Conservation (phyloP, 1,140 invertebrate species). For the Coptotermes formosanus region DNA sequence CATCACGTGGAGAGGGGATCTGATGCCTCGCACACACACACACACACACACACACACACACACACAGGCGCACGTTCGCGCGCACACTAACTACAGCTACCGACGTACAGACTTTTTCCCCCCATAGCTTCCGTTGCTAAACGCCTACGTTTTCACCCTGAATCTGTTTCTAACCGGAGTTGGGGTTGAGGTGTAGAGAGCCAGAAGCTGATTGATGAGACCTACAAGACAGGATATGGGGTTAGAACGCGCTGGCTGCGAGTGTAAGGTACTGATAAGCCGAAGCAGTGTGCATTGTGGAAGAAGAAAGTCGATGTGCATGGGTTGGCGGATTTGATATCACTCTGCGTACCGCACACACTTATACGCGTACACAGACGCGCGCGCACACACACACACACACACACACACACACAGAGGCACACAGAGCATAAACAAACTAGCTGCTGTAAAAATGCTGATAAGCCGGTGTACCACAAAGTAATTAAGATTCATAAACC, state of each 20-base stretch:
- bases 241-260: not conserved
- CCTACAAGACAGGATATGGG: not conserved
- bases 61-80: not conserved
- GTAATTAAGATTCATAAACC: not conserved
- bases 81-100: not conserved
- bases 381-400: too few relatives aligned
- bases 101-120: too few relatives aligned
- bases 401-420: too few relatives aligned
- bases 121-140: too few relatives aligned
- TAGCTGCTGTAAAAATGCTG: not conserved
- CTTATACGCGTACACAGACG: too few relatives aligned
- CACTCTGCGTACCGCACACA: not conserved
- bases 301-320: not conserved
- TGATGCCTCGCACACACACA: not conserved
- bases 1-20: not conserved
- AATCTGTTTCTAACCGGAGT: conserved; percentile 1
- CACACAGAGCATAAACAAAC: not conserved
- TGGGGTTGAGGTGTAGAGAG: not conserved
- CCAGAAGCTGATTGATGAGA: conserved; percentile 14
- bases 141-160: not conserved
- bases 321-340: not conserved
- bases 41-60: not conserved
- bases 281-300: not conserved
- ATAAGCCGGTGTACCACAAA: not conserved
- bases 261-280: conserved; percentile 18